These are phyloP conservation scores for Lamprologus speciosus DNA, from an alignment of 2,113 vertebrate genomes.

Conservation along the genomic window DNA sequence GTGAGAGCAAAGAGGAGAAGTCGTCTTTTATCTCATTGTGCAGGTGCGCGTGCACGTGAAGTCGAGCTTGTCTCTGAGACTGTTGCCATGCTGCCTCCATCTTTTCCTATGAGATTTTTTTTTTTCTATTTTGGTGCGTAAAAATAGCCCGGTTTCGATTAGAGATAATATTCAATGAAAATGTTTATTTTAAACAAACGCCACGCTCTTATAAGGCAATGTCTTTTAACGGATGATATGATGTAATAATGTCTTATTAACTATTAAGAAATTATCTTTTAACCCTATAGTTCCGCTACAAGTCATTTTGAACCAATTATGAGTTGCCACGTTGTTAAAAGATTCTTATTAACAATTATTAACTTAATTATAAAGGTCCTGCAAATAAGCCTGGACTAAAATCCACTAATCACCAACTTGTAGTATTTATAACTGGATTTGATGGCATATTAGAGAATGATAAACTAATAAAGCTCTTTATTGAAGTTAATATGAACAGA, in stretches of 20 bases:
- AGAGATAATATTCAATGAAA: not conserved
- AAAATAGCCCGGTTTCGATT: not conserved
- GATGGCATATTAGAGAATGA: not conserved
- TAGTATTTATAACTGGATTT: not conserved
- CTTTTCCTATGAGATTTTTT: not conserved
- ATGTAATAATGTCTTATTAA: not conserved
- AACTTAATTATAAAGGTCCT: not conserved
- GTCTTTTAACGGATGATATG: not conserved
- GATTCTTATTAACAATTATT: not conserved
- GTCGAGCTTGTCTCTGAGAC: not conserved
- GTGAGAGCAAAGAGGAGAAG: not conserved
- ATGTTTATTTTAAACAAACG: not conserved
- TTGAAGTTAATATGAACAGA: not conserved
- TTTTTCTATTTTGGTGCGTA: not conserved
- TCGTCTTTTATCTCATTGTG: not conserved
- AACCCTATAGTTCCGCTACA: not conserved
- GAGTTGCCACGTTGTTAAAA: not conserved
- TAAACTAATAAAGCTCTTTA: not conserved
- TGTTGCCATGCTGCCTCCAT: conserved; percentile 26
- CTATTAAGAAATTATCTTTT: not conserved
- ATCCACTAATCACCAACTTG: not conserved
- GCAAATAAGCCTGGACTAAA: not conserved
- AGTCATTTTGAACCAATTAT: not conserved
- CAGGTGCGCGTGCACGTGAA: not conserved
- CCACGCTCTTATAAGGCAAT: not conserved